Percentiles rank a stretch among this genome's conserved stretches.
These are phyloP conservation scores for Ochotona curzoniae DNA, from an alignment of 2,113 vertebrate species.

Conservation along the genomic window DNA sequence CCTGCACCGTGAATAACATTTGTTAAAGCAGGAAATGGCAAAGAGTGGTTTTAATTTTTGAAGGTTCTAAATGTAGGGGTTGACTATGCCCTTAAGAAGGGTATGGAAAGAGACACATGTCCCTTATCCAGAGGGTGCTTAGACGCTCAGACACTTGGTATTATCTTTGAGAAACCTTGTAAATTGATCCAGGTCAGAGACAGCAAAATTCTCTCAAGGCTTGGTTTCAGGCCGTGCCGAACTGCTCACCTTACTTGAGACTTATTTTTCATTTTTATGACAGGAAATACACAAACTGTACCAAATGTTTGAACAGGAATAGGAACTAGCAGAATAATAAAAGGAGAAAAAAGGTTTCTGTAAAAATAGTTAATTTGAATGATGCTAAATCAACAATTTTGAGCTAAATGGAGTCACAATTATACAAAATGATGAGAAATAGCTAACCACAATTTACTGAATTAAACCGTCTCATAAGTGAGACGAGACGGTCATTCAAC, in stretches of 20 bases:
- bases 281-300: background rate
- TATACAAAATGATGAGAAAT: background rate
- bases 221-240: background rate
- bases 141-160: background rate
- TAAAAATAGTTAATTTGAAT: background rate
- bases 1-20: no score
- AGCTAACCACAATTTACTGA: background rate
- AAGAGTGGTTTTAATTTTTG: background rate
- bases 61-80: background rate
- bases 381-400: constrained; percentile 23
- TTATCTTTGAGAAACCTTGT: background rate
- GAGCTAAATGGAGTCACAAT: background rate
- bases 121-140: background rate
- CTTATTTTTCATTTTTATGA: background rate
- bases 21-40: background rate
- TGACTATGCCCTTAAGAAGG: background rate
- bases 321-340: background rate
- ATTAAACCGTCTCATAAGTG: background rate
- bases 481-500: background rate
- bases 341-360: background rate
- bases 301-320: background rate
- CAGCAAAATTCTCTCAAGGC: background rate
- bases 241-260: background rate
- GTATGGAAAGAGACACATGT: background rate
- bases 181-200: background rate